Evolutionary conservation across 2,797 vertebrate genomes (phyloP).

Genomic region (Darevskia nairensis): DNA sequence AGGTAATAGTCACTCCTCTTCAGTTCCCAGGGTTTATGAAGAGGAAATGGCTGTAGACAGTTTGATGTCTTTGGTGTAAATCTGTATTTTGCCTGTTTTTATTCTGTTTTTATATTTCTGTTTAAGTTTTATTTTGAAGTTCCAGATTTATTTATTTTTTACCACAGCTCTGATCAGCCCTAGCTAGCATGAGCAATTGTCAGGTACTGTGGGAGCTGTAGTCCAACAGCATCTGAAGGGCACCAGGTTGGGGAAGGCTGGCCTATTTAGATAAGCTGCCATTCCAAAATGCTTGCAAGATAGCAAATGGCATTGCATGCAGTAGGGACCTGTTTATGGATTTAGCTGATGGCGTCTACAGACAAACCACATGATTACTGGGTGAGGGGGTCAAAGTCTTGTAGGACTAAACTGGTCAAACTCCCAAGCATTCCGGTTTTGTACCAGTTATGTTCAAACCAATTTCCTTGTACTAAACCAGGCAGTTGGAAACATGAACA

Average conservation of each 20-base stretch:
- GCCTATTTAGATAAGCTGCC: background rate
- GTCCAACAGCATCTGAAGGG: too few species aligned
- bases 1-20: background rate
- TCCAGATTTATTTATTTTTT: too few species aligned
- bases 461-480: conserved; percentile 3
- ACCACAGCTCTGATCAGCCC: too few species aligned
- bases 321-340: background rate
- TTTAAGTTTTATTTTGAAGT: too few species aligned
- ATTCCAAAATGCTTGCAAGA: background rate
- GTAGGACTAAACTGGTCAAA: background rate
- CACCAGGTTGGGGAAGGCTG: too few species aligned
- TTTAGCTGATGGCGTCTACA: background rate
- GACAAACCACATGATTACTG: background rate
- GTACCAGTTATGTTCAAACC: fast-evolving
- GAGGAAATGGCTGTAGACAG: background rate
- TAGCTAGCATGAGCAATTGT: too few species aligned
- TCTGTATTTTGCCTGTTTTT: background rate
- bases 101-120: too few species aligned
- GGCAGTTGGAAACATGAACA: background rate
- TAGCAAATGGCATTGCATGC: background rate
- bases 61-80: background rate
- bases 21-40: background rate
- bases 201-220: too few species aligned
- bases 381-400: fast-evolving
- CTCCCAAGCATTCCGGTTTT: background rate